These are phyloP conservation scores for Heterodera schachtii DNA, from an alignment of 1,140 invertebrate species.

Conservation along the genomic window DNA sequence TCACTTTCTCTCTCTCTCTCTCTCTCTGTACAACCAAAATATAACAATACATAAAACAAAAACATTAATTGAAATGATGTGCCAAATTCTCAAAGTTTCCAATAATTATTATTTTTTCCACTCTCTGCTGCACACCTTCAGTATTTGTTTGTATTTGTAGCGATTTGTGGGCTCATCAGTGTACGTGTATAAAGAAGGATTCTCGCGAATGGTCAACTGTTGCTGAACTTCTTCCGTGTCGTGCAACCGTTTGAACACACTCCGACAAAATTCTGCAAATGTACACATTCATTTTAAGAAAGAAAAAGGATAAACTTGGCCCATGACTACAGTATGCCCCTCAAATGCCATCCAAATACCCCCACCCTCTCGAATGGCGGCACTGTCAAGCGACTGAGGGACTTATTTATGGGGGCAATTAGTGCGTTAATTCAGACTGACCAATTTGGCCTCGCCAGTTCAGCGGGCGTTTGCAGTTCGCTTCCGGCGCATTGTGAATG, in stretches of 20 bases:
- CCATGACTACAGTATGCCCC: slow-evolving; percentile 69
- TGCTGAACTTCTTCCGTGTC: slow-evolving; percentile 79
- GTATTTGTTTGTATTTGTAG: slow-evolving; percentile 93
- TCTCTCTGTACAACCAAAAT: no score
- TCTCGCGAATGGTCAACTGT: slow-evolving; percentile 95
- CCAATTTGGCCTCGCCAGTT: slow-evolving; percentile 89
- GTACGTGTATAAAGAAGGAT: slow-evolving; percentile 98
- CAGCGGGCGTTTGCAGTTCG: slow-evolving; percentile 88
- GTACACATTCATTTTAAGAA: no score
- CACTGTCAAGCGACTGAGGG: no score
- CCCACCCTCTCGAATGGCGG: slow-evolving; percentile 91
- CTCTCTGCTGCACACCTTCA: no score
- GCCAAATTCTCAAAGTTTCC: no score
- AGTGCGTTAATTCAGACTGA: slow-evolving; percentile 70
- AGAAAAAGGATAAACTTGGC: no score
- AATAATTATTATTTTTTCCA: no score
- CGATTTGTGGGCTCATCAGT: slow-evolving; percentile 93
- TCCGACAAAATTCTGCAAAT: slow-evolving; percentile 81
- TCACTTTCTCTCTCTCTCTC: no score
- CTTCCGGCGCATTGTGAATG: slow-evolving; percentile 87
- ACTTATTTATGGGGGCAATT: no score
- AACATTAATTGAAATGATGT: no score
- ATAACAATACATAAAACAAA: no score
- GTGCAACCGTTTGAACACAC: slow-evolving; percentile 86
- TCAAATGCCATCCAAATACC: slow-evolving; percentile 83